phyloP scores from a whole-genome alignment of 2,888 invertebrate species.

The Tromatobia lineatoria region DNA sequence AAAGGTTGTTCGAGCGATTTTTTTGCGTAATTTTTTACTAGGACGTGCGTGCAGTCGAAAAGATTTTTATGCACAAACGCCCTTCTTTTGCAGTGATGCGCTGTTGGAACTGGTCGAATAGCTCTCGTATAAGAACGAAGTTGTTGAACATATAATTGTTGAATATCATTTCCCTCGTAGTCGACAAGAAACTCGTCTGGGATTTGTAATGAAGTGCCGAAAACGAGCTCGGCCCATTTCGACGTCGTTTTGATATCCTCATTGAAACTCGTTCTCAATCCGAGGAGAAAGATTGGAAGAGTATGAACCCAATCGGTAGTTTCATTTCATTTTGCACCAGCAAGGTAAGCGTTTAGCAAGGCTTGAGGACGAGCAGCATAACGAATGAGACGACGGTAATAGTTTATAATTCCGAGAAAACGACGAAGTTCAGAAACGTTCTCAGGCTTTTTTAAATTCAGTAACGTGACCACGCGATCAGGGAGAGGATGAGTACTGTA shows the following conservation, averaged over 20 bases:
- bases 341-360: conserved; percentile 28
- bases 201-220: conserved; percentile 74
- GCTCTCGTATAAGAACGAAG: conserved; percentile 44
- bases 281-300: conserved; percentile 80
- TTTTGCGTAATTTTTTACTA: conserved; percentile 39
- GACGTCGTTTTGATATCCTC: conserved; percentile 76
- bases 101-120: conserved; percentile 53
- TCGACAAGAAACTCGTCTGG: conserved; percentile 72
- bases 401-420: conserved; percentile 12
- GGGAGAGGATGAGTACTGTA: conserved; percentile 10
- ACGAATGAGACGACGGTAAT: conserved; percentile 3
- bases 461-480: neutral
- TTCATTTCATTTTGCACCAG: conserved; percentile 44
- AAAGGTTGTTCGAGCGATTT: conserved; percentile 68
- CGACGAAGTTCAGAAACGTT: conserved; percentile 16
- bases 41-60: conserved; percentile 50
- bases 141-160: conserved; percentile 39
- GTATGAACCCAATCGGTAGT: conserved; percentile 72
- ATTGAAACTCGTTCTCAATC: conserved; percentile 75
- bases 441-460: neutral
- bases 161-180: conserved; percentile 11
- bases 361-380: conserved; percentile 14
- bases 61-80: conserved; percentile 56
- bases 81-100: conserved; percentile 43
- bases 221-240: conserved; percentile 78